Evolutionary conservation across 2,113 vertebrate genomes (phyloP).

Genomic region (Agapornis roseicollis): DNA sequence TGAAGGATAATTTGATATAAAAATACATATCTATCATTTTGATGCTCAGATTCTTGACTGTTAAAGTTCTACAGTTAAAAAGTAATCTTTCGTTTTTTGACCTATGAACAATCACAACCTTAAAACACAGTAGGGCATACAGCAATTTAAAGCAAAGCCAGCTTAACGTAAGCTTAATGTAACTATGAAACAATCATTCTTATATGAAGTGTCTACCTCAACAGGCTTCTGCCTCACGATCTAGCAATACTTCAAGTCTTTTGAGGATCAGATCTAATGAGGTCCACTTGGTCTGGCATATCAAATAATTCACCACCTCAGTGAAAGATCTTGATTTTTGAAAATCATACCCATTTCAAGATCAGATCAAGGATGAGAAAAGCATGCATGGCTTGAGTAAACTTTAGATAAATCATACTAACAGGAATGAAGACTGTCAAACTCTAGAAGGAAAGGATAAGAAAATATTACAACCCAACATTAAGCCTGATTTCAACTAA

Average conservation of each 20-base stretch:
- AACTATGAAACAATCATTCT: not conserved
- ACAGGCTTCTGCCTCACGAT: not conserved
- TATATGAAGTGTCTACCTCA: not conserved
- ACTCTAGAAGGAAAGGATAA: not conserved
- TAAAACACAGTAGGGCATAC: not conserved
- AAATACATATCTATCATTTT: not conserved
- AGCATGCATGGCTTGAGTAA: not conserved
- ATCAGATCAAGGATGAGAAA: not conserved
- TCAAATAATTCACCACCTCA: not conserved
- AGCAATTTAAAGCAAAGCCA: not conserved
- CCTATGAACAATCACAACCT: not conserved
- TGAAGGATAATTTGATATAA: not conserved
- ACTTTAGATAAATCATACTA: not conserved
- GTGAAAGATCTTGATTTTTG: not conserved
- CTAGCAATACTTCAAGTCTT: not conserved
- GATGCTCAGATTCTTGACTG: not conserved
- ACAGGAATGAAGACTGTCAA: not conserved
- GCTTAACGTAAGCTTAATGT: not conserved
- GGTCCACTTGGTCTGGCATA: not conserved
- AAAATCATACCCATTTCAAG: not conserved
- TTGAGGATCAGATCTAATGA: not conserved
- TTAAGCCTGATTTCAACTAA: not conserved
- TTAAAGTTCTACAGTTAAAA: not conserved
- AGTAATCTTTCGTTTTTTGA: not conserved
- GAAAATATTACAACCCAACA: not conserved